Base-by-base conservation (phyloP, 2,797 vertebrate species). In the Halcyon badia region DNA sequence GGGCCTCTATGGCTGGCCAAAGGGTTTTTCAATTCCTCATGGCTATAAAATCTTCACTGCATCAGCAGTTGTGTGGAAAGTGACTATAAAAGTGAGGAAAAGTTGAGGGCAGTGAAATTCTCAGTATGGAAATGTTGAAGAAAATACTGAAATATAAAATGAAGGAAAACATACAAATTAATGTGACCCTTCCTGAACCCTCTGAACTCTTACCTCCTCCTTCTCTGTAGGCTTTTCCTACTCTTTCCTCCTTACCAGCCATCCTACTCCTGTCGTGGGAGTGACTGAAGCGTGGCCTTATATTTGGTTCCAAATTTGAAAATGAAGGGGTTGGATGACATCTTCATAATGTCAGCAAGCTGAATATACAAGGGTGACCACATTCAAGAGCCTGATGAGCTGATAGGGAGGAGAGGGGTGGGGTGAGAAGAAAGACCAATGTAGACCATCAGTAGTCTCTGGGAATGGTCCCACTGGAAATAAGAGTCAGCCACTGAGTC, bases 281-380 rank as follows among this genome's bases (percentile, higher is more conserved):
- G 20, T n/a, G 14, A 16, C 48, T 46, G 64, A 51, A 73, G 28
- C 0, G 1, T 58, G 78, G 39, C 71, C 25, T 95, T 94, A 62
- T 95, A 85, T 94, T 85, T 65, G 69, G 4, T 73, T 89, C 93
- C 93, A 94, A 80, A 94, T 56, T 78, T 65, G 87, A 73, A 91
- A 65, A 35, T 57, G 39, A 54, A 77, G 65, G 62, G 33, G 14
- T 17, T 44, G 83, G 61, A 19, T 93, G 83, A 88, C 19, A 42
- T 46, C 52, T 31, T 68, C 2, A 0, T 77, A 93, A 92, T 86
- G 60, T 94, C 89, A 97, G 75, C 51, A 85, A 49, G 10, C 33
- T 71, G 68, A 61, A 12, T 9, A 71, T 24, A 80, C 0, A 1
- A 64, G 35, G 17, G 51, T 79, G 91, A 96, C 52, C 6, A 0